These are phyloP conservation scores for Sebastes vulpes DNA, from an alignment of 2,797 vertebrate genomes.

Conservation along the genomic window DNA sequence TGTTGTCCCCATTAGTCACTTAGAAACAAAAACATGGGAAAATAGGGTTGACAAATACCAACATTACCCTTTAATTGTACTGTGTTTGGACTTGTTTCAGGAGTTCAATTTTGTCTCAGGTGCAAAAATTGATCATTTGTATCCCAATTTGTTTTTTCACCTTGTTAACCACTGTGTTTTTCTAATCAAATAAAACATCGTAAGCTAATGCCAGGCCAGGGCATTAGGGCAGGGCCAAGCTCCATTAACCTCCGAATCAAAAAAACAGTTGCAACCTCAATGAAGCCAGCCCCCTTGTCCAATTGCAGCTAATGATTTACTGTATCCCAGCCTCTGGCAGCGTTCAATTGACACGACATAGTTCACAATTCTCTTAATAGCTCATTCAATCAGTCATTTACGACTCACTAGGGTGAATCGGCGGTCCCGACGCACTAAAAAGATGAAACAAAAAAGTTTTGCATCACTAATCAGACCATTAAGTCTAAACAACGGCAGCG, in stretches of 20 bases:
- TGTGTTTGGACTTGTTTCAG: neutral
- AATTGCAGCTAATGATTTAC: constrained; percentile 45
- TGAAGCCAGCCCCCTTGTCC: constrained; percentile 12
- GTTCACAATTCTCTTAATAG: constrained; percentile 50
- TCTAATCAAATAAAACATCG: neutral
- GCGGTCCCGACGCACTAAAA: neutral
- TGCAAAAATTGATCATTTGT: neutral
- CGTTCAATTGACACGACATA: constrained; percentile 25
- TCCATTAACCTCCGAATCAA: constrained; percentile 31
- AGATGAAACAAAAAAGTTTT: constrained; percentile 33
- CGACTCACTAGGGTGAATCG: constrained; percentile 1
- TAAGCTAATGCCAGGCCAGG: neutral
- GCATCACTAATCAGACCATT: constrained; percentile 32
- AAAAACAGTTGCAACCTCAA: constrained; percentile 15
- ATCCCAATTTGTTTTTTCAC: neutral
- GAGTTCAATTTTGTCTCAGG: neutral
- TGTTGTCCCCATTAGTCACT: too few relatives aligned
- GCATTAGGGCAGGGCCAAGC: neutral
- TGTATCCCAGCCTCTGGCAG: constrained; percentile 6
- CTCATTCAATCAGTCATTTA: constrained; percentile 47
- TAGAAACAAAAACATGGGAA: neutral
- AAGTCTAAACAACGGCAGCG: constrained; percentile 14
- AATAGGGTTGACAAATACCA: neutral
- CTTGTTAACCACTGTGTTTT: neutral
- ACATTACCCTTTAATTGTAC: neutral